Conservation (phyloP, 2,797 vertebrate species). For the Holocentrus rufus region DNA sequence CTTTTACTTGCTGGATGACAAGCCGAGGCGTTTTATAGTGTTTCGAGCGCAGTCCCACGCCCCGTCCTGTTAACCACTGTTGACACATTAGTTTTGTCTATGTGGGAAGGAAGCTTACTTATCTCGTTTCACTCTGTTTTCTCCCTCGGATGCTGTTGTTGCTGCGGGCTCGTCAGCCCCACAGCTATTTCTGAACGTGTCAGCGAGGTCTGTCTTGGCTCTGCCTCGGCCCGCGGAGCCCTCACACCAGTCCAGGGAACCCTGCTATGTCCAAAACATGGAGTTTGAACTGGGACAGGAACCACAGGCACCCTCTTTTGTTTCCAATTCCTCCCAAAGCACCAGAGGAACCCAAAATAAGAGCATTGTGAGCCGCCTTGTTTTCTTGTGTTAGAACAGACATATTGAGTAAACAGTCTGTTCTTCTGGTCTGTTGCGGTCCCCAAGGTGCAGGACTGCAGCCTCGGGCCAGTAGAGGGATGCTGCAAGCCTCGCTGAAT, state of each 20-base stretch:
- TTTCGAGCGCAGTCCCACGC: slow-evolving; percentile 48
- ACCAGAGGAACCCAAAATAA: slow-evolving; percentile 57
- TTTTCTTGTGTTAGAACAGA: slow-evolving; percentile 51
- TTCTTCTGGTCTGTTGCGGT: slow-evolving; percentile 12
- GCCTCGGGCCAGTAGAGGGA: background rate
- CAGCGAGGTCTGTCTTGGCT: slow-evolving; percentile 38
- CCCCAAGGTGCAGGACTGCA: slow-evolving; percentile 1
- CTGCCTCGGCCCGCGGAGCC: slow-evolving; percentile 4
- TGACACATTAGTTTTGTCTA: slow-evolving; percentile 55
- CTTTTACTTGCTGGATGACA: slow-evolving; percentile 27
- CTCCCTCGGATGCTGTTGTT: slow-evolving; percentile 12
- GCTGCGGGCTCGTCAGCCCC: slow-evolving; percentile 23
- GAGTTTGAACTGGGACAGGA: slow-evolving; percentile 51
- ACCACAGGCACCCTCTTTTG: slow-evolving; percentile 42
- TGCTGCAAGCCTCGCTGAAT: background rate
- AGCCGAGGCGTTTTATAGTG: slow-evolving; percentile 27
- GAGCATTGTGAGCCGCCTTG: slow-evolving; percentile 43
- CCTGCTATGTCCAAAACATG: slow-evolving; percentile 28
- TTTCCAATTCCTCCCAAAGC: slow-evolving; percentile 30
- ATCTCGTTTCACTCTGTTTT: slow-evolving; percentile 55
- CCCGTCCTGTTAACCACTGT: slow-evolving; percentile 54
- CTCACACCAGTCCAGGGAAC: slow-evolving; percentile 30
- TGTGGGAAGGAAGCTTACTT: slow-evolving; percentile 67
- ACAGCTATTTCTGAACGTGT: slow-evolving; percentile 46
- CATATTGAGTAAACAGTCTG: slow-evolving; percentile 46